Base-by-base conservation (phyloP, 2,888 invertebrate genomes). In the Myathropa florea region DNA sequence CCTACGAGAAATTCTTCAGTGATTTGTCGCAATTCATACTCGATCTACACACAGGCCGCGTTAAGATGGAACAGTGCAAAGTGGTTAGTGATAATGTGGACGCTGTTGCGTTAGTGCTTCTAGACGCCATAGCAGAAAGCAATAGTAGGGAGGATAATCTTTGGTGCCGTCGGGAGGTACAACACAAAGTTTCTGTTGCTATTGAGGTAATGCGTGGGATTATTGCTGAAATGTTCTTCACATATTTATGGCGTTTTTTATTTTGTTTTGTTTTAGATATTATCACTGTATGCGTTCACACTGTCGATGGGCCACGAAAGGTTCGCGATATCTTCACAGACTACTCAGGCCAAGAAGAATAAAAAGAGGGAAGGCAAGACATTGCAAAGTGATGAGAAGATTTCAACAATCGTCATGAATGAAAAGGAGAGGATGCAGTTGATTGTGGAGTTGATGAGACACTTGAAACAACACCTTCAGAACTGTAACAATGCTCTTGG, bases 171-270 rank as follows among this genome's bases (percentile, higher is more conserved):
- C 91, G 94, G 14, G 93, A 93, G 33, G 91, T 93, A 4, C 93
- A 95, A 88, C 95, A 94, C 89, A 92, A 92, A 36, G 92, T 95
- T 39, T 94, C 95, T 21, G 94, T 95, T 89, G 94, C 94, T 89
- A 92, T 95, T 83, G 96, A 96, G 94, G 96, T 95, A 72, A 46
- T 18, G 46, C 1, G 18, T 18, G 18, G n/a, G n/a, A 7, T 21
- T n/a, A 0, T 7, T 18, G 2, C 2, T 46, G 7, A 18, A 46
- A 89, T 92, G 89, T 23, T 36, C 10, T 77, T 26, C 2, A 30
- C 33, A 24, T 10, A 1, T 63, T 55, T 63, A 59, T 60, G 14
- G 60, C 6, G 60, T 67, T 39, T 26, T 28, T 36, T 23, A 26
- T 24, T 30, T 55, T 63, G 14, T 68, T 59, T 80, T 67, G 70